Evolutionary conservation across 2,113 vertebrate species (phyloP).

Genomic region (Hydrochoerus hydrochaeris): DNA sequence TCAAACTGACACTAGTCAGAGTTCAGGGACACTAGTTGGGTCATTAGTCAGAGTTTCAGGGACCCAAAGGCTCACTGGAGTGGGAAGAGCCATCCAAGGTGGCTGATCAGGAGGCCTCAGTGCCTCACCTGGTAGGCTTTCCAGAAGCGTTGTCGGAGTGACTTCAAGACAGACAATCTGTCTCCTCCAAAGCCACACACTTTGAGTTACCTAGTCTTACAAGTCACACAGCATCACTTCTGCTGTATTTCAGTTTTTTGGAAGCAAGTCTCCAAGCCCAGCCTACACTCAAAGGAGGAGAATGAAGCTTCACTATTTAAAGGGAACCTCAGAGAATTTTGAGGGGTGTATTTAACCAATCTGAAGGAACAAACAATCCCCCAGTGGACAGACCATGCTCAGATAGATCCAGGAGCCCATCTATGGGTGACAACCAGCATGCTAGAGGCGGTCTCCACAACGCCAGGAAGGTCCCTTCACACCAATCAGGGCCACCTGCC

Average conservation of each 20-base stretch:
- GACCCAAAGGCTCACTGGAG: not conserved
- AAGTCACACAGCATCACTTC: not conserved
- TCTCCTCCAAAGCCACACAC: not conserved
- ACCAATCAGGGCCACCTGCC: not conserved
- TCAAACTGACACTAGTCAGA: not conserved
- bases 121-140: not conserved
- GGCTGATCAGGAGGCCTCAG: not conserved
- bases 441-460: not conserved
- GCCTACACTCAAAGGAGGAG: not conserved
- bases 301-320: not conserved
- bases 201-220: not conserved
- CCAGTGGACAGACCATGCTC: not conserved
- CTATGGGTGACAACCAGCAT: not conserved
- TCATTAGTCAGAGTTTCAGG: not conserved
- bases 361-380: not conserved
- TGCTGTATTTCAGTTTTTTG: not conserved
- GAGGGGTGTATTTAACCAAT: slow-evolving; percentile 1
- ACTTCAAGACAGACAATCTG: not conserved
- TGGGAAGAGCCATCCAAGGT: not conserved
- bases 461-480: not conserved
- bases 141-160: not conserved
- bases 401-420: not conserved
- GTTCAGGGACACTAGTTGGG: too few relatives aligned
- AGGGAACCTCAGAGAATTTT: not conserved
- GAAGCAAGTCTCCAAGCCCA: not conserved